These are phyloP conservation scores for Cuculus canorus DNA, from an alignment of 2,797 vertebrate species.

Conservation along the genomic window DNA sequence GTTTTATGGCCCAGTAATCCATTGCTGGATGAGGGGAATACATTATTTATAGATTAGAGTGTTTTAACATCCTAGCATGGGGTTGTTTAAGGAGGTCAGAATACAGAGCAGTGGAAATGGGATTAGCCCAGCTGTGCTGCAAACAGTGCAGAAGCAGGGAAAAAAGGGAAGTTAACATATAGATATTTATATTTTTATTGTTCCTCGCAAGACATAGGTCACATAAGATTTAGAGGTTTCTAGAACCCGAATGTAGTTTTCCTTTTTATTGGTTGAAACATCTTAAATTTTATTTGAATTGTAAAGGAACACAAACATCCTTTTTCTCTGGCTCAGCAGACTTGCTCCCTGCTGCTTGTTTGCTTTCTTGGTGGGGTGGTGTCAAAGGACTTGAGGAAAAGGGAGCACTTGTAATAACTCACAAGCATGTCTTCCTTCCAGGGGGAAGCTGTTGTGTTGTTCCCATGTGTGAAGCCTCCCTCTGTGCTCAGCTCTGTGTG, in stretches of 20 bases:
- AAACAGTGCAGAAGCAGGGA: not conserved
- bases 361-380: not conserved
- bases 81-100: slow-evolving; percentile 46
- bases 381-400: not conserved
- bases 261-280: not conserved
- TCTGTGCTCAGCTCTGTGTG: not conserved
- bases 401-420: not conserved
- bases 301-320: not conserved
- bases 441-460: not conserved
- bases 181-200: not conserved
- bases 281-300: not conserved
- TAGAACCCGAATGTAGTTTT: not conserved
- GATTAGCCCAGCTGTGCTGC: slow-evolving; percentile 50
- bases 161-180: not conserved
- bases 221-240: not conserved
- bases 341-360: not conserved
- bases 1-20: slow-evolving; percentile 59
- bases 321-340: not conserved
- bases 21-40: slow-evolving; percentile 46
- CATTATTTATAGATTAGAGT: slow-evolving; percentile 64
- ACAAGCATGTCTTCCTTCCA: not conserved
- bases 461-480: not conserved
- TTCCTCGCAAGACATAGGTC: not conserved
- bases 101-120: not conserved
- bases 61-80: slow-evolving; percentile 30